A percentile compares a stretch with the other conserved stretches of the same genome.
Conservation (phyloP, 2,888 invertebrate genomes). For the Cheilosia vulpina region DNA sequence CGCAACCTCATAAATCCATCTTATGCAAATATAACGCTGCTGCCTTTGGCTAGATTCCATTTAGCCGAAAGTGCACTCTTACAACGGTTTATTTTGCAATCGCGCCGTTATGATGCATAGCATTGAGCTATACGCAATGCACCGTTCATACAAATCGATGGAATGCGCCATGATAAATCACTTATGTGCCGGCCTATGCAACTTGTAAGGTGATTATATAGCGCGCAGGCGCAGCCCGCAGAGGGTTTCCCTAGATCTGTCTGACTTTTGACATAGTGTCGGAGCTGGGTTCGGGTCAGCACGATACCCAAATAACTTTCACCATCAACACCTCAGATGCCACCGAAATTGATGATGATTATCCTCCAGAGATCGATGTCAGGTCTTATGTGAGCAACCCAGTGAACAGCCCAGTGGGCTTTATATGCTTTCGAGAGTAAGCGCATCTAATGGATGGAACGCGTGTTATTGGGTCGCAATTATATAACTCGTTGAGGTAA, state of each 20-base stretch:
- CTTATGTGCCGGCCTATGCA: conserved; percentile 28
- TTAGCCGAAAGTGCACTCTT: conserved; percentile 45
- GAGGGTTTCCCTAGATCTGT: conserved; percentile 29
- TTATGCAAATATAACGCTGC: conserved; percentile 65
- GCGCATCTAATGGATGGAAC: conserved; percentile 34
- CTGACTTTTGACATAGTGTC: conserved; percentile 53
- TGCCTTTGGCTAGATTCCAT: conserved; percentile 48
- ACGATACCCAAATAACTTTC: conserved; percentile 52
- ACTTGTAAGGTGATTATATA: conserved; percentile 22
- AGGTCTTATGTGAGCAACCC: conserved; percentile 14
- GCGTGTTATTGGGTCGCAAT: conserved; percentile 46
- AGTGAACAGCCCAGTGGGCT: conserved; percentile 36
- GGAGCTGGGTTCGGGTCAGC: conserved; percentile 22
- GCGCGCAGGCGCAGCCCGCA: not conserved
- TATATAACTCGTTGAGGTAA: conserved; percentile 47
- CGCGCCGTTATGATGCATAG: conserved; percentile 53
- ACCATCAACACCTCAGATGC: conserved; percentile 36
- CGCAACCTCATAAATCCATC: conserved; percentile 61
- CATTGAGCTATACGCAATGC: conserved; percentile 19
- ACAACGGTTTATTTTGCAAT: conserved; percentile 63
- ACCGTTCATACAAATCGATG: conserved; percentile 28
- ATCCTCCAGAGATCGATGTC: conserved; percentile 26
- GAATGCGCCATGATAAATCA: conserved; percentile 72
- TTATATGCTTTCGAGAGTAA: conserved; percentile 23
- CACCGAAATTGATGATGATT: conserved; percentile 40